These are phyloP conservation scores for Rafetus swinhoei DNA, from an alignment of 2,113 vertebrate genomes.

Conservation along the genomic window DNA sequence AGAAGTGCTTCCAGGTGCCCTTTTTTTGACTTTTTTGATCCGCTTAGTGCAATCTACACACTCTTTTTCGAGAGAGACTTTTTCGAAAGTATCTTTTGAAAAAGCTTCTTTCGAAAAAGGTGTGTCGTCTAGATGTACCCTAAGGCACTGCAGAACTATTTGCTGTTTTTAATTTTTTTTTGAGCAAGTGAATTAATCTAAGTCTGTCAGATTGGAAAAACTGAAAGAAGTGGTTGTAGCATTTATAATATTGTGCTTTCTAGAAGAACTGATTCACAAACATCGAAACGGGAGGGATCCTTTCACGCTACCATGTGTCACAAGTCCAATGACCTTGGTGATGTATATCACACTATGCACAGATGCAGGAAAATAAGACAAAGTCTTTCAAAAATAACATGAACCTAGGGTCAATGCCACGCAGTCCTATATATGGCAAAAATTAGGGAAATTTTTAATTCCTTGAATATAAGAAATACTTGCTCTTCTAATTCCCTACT, in stretches of 20 bases:
- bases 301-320: not conserved
- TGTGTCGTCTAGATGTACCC: no score
- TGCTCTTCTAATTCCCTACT: no score
- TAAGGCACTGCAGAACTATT: no score
- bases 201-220: not conserved
- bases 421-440: not conserved
- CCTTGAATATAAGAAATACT: not conserved
- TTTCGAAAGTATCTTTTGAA: no score
- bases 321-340: fast-evolving
- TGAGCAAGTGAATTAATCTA: not conserved
- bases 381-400: not conserved
- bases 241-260: no score
- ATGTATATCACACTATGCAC: not conserved
- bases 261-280: no score
- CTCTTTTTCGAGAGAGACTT: no score
- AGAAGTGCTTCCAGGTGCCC: no score
- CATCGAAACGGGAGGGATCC: not conserved
- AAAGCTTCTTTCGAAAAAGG: no score
- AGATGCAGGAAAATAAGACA: not conserved
- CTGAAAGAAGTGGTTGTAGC: not conserved
- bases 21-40: no score
- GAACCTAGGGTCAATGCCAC: not conserved
- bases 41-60: no score
- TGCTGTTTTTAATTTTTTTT: no score
- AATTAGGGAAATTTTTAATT: not conserved